These are phyloP conservation scores for Potamilus streckersoni DNA, from an alignment of 1,140 invertebrate species.

Conservation along the genomic window DNA sequence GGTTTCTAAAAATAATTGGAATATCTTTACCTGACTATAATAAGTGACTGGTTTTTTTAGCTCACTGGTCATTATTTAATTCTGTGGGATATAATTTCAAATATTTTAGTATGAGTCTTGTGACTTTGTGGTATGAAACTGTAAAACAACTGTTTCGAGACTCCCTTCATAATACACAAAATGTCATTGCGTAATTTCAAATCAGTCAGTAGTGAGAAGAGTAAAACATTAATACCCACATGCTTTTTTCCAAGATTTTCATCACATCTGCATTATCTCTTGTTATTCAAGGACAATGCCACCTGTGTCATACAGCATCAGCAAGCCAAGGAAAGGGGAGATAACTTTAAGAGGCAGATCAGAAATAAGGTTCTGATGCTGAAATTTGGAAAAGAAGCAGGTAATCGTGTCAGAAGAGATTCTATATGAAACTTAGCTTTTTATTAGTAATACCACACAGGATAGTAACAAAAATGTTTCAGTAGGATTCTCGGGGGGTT, in stretches of 20 bases:
- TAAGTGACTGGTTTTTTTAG: too few relatives aligned
- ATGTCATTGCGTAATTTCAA: too few relatives aligned
- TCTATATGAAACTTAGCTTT: background rate
- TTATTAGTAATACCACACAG: background rate
- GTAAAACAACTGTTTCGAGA: too few relatives aligned
- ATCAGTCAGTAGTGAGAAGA: too few relatives aligned
- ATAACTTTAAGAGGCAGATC: constrained; percentile 39
- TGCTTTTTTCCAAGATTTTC: background rate
- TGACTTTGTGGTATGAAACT: too few relatives aligned
- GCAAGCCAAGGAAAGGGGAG: constrained; percentile 26
- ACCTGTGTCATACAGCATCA: constrained; percentile 27
- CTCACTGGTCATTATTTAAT: too few relatives aligned
- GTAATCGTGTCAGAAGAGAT: constrained; percentile 25
- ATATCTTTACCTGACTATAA: too few relatives aligned
- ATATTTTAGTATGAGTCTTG: too few relatives aligned
- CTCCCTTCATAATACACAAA: too few relatives aligned
- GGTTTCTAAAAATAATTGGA: too few relatives aligned
- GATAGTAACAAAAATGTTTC: background rate
- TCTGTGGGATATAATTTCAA: too few relatives aligned
- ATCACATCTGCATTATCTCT: constrained; percentile 1
- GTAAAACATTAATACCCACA: background rate
- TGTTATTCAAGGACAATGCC: constrained; percentile 33
- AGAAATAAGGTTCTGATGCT: constrained; percentile 36
- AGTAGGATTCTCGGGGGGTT: constrained; percentile 1
- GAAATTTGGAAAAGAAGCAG: constrained; percentile 51